Conservation (phyloP, 2,888 invertebrate species). For the Keiferia lycopersicella region DNA sequence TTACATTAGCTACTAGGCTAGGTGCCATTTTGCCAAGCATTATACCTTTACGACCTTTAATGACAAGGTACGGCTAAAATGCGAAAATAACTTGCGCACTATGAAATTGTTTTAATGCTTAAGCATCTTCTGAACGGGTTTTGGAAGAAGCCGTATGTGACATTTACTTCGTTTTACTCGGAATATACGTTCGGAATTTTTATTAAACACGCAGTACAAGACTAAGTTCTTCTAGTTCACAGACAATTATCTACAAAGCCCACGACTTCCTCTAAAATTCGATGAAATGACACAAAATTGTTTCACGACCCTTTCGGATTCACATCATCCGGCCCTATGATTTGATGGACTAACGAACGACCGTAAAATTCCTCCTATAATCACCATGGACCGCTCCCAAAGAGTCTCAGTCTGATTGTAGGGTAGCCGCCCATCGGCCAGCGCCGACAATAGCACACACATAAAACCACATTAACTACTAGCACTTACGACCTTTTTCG, state of each 20-base stretch:
- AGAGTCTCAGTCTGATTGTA: conserved; percentile 64
- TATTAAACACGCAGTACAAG: neutral
- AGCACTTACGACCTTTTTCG: conserved; percentile 37
- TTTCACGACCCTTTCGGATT: conserved; percentile 49
- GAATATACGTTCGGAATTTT: neutral
- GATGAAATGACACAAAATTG: conserved; percentile 70
- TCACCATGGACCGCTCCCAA: conserved; percentile 62
- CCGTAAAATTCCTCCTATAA: conserved; percentile 73
- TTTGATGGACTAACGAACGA: conserved; percentile 76
- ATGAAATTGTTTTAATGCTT: neutral
- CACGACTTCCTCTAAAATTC: conserved; percentile 44
- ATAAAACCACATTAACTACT: conserved; percentile 51
- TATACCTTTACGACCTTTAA: conserved; percentile 15
- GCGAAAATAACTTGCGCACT: conserved; percentile 13
- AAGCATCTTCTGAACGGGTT: conserved; percentile 7
- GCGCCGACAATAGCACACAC: conserved; percentile 47
- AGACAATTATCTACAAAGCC: conserved; percentile 61
- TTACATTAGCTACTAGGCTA: conserved; percentile 11
- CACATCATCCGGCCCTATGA: conserved; percentile 61
- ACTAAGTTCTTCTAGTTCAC: conserved; percentile 44
- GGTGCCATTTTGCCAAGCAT: conserved; percentile 17
- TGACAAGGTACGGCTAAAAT: conserved; percentile 13
- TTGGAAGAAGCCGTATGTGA: neutral
- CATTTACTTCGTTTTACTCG: neutral
- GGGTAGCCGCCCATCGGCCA: conserved; percentile 72